phyloP scores from a whole-genome alignment of 1,140 invertebrate species.

The Branchinecta lynchi region DNA sequence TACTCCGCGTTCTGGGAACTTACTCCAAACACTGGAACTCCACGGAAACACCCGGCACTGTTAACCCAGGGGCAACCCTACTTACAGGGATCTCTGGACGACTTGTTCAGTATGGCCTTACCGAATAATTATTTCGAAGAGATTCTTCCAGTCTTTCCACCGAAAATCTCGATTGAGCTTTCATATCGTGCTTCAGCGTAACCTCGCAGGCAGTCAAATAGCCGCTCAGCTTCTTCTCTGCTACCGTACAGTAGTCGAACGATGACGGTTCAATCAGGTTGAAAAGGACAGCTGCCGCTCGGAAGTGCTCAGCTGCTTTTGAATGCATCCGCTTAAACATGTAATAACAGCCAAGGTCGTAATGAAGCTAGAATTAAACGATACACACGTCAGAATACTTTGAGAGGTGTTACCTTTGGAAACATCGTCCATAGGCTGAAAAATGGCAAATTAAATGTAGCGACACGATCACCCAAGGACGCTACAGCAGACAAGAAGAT shows the following conservation, averaged over 20 bases:
- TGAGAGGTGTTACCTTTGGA: too few relatives aligned
- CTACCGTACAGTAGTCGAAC: neutral
- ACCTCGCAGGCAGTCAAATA: neutral
- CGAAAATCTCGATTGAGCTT: neutral
- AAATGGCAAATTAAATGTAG: too few relatives aligned
- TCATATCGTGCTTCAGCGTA: too few relatives aligned
- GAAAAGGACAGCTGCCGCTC: neutral
- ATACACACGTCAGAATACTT: too few relatives aligned
- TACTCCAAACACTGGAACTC: too few relatives aligned
- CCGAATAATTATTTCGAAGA: neutral
- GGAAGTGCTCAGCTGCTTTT: constrained; percentile 3
- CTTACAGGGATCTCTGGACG: too few relatives aligned
- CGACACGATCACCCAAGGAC: too few relatives aligned
- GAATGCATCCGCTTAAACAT: neutral
- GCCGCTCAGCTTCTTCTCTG: neutral
- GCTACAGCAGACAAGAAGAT: too few relatives aligned
- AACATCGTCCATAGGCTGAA: too few relatives aligned
- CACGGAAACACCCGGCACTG: too few relatives aligned
- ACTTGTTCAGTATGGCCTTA: neutral
- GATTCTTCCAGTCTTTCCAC: neutral
- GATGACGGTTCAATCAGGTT: neutral
- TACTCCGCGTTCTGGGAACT: too few relatives aligned
- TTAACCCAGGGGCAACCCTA: too few relatives aligned
- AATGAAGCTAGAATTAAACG: neutral
- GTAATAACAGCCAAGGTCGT: neutral